Evolutionary conservation across 2,888 invertebrate species (phyloP).

Genomic region (Volucella bombylans): DNA sequence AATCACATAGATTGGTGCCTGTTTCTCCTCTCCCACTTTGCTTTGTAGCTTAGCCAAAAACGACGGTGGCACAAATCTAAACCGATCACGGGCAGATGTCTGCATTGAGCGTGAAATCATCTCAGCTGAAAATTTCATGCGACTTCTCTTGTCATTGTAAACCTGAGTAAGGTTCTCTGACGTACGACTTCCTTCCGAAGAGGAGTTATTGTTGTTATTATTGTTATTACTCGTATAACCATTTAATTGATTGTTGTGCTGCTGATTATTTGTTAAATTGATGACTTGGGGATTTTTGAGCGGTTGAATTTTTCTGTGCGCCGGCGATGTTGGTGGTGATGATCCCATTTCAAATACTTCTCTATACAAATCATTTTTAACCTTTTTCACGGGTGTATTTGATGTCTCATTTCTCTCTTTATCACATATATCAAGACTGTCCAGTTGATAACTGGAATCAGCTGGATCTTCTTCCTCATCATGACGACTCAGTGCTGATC

Average conservation of each 20-base stretch:
- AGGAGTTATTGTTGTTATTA: slow-evolving; percentile 82
- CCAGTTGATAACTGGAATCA: slow-evolving; percentile 77
- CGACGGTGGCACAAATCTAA: slow-evolving; percentile 87
- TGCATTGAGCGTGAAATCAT: slow-evolving; percentile 90
- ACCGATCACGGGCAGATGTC: slow-evolving; percentile 84
- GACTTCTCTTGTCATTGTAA: slow-evolving; percentile 70
- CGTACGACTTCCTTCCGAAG: slow-evolving; percentile 80
- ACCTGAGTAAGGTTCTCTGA: slow-evolving; percentile 81
- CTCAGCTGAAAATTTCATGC: slow-evolving; percentile 77
- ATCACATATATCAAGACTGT: slow-evolving; percentile 78
- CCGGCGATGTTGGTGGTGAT: slow-evolving; percentile 79
- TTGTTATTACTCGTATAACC: slow-evolving; percentile 81
- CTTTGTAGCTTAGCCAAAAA: slow-evolving; percentile 86
- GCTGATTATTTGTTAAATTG: slow-evolving; percentile 76
- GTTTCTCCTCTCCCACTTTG: slow-evolving; percentile 85
- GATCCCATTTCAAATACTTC: slow-evolving; percentile 75
- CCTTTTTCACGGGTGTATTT: slow-evolving; percentile 71
- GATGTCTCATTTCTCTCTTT: slow-evolving; percentile 72
- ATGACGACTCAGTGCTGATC: slow-evolving; percentile 82
- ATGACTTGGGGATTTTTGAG: slow-evolving; percentile 81
- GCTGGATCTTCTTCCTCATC: slow-evolving; percentile 79
- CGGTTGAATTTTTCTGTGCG: slow-evolving; percentile 81
- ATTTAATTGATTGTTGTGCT: slow-evolving; percentile 77
- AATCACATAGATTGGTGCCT: slow-evolving; percentile 92
- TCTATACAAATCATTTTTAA: slow-evolving; percentile 75